Percentiles rank a stretch among this genome's conserved stretches.
Evolutionary conservation across 35 echinoderm and acorn worm species (phyloP).

Genomic region (Holothuria glaberrima): DNA sequence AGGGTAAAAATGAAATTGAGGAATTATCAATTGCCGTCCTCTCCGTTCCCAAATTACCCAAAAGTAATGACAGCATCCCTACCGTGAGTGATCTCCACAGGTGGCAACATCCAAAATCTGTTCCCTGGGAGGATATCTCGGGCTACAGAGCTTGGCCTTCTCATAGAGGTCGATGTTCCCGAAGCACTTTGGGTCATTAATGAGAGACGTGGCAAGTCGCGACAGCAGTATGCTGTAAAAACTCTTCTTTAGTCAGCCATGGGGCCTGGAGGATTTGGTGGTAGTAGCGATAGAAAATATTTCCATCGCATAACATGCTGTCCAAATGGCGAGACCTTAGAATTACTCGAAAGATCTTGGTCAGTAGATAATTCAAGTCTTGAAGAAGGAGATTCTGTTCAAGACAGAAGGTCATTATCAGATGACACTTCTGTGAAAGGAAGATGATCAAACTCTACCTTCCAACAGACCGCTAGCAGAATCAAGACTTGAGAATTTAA

Average conservation of each 20-base stretch:
- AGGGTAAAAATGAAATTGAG: conserved; percentile 40
- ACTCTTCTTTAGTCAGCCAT: conserved; percentile 20
- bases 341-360: conserved; percentile 16
- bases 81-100: background rate
- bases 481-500: background rate
- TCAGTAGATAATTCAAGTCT: conserved; percentile 14
- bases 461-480: conserved; percentile 32
- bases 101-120: conserved; percentile 43
- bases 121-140: conserved; percentile 11
- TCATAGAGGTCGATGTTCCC: background rate
- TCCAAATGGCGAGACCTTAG: conserved; percentile 36
- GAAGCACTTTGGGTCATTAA: conserved; percentile 56
- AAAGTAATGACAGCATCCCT: conserved; percentile 28
- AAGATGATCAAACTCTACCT: conserved; percentile 12
- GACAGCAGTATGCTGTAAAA: conserved; percentile 42
- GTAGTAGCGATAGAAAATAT: background rate
- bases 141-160: conserved; percentile 11
- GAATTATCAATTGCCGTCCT: conserved; percentile 9
- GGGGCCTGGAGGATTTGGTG: background rate
- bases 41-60: conserved; percentile 41
- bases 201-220: background rate
- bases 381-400: conserved; percentile 30
- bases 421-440: conserved; percentile 47
- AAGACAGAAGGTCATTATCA: conserved; percentile 57
- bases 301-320: conserved; percentile 45